phyloP scores from a whole-genome alignment of 2,113 vertebrate species.

The Dinomys branickii region DNA sequence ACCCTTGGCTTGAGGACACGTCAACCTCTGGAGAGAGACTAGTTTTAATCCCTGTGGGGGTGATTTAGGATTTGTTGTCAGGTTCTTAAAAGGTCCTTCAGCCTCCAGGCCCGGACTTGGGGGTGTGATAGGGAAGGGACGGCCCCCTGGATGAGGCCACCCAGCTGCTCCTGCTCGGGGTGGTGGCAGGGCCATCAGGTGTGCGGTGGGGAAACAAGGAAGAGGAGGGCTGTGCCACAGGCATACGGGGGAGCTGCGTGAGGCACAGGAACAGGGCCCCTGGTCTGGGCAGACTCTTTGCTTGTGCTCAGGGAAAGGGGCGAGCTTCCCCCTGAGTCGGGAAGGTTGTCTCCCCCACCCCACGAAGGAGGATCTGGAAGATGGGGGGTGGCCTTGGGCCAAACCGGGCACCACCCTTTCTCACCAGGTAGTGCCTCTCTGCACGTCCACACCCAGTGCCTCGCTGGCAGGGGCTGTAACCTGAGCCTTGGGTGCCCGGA shows the following conservation, averaged over 20 bases:
- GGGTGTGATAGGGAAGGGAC: too few relatives aligned
- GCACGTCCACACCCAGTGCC: slow-evolving; percentile 78
- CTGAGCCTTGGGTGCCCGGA: slow-evolving; percentile 54
- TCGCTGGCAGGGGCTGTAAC: slow-evolving; percentile 67
- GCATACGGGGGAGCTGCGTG: neutral
- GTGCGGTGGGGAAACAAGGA: neutral
- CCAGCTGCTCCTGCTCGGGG: accelerated
- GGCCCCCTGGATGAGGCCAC: too few relatives aligned
- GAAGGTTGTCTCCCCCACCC: neutral
- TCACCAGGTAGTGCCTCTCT: slow-evolving; percentile 62
- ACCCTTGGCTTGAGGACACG: neutral
- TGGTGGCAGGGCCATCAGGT: accelerated
- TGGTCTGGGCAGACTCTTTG: neutral
- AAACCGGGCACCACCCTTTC: slow-evolving; percentile 58
- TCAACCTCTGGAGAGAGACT: neutral
- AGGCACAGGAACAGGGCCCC: neutral
- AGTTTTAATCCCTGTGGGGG: neutral
- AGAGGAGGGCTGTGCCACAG: neutral
- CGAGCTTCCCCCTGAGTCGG: neutral
- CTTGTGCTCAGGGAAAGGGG: neutral
- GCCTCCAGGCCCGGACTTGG: neutral
- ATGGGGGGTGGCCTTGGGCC: slow-evolving; percentile 61
- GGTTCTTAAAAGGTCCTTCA: neutral
- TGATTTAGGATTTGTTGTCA: neutral
- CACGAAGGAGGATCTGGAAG: neutral